phyloP scores from a whole-genome alignment of 2,888 invertebrate species.

The Dexiosoma caninum region DNA sequence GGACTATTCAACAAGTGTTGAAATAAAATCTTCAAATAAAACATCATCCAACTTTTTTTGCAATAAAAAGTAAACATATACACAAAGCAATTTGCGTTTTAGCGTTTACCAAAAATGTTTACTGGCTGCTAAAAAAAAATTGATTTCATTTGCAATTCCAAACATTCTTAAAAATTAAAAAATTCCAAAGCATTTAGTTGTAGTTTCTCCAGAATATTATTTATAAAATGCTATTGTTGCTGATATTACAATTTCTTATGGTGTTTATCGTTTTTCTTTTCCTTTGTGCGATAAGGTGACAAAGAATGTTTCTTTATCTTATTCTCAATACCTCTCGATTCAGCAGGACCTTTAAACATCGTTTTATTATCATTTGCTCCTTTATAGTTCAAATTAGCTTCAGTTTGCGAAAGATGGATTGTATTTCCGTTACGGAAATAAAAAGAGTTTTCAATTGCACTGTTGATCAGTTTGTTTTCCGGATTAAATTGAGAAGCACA shows the following conservation, averaged over 20 bases:
- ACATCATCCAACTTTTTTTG: too few relatives aligned
- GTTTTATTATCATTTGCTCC: neutral
- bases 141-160: too few relatives aligned
- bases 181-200: too few relatives aligned
- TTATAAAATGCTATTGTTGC: neutral
- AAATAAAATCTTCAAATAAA: too few relatives aligned
- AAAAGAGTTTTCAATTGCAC: neutral
- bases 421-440: neutral
- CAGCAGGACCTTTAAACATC: neutral
- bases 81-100: too few relatives aligned
- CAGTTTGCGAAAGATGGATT: neutral
- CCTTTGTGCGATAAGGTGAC: neutral
- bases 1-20: too few relatives aligned
- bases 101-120: too few relatives aligned
- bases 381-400: neutral
- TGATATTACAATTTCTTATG: neutral
- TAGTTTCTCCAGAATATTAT: too few relatives aligned
- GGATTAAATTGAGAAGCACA: neutral
- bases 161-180: too few relatives aligned
- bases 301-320: neutral
- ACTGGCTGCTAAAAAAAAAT: too few relatives aligned
- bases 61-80: too few relatives aligned
- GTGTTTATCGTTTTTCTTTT: neutral
- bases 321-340: neutral
- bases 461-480: constrained; percentile 6